Evolutionary conservation across 2,113 vertebrate species (phyloP), one percentile per base, ranked within the genome.

Genomic region (Chloroceryle aenea): DNA sequence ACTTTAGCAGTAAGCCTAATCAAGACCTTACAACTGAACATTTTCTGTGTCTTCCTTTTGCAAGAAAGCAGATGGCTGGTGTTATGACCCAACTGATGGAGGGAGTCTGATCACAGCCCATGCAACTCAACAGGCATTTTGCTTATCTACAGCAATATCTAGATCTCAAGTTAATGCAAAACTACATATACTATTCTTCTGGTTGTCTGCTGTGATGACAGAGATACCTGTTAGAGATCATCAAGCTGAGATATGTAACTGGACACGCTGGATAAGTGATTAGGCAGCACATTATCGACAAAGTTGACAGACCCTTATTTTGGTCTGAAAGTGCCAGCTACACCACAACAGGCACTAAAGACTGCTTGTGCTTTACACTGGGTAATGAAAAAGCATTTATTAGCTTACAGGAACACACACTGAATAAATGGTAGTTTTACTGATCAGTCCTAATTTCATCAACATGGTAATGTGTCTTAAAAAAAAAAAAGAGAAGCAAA

Each of bases 41-140:
- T 19, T 90, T 82, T 69, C 50, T 55, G 21, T 64, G 52, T 53
- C 52, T 83, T 22, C 38, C 62, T 79, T 93, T 83, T 48, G 36
- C 52, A 81, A 71, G 66, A 36, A 89, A 87, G 61, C 80, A 94
- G 86, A 95, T 62, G 66, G 77, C 40, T 94, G 27, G 27, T 91
- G 48, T 53, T 83, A 88, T 89, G 85, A 85, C 61, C 43, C 21
- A 52, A 17, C 66, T 61, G 69, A 64, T 58, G 58, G 56, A 92
- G 38, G 34, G 81, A 68, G 36, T 23, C 69, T 20, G 4, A 64
- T 25, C 6, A 4, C 43, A 69, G 14, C 36, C 64, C 0, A 0
- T 52, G 47, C 69, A 87, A 67, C 55, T 92, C 59, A 62, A 72
- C 36, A 48, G 58, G 18, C 47, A 26, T 92, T 75, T 66, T 82